Percentiles rank a stretch among this genome's conserved stretches.
These are phyloP conservation scores for Uloborus plumipes DNA, from an alignment of 2,888 invertebrate genomes.

Conservation along the genomic window DNA sequence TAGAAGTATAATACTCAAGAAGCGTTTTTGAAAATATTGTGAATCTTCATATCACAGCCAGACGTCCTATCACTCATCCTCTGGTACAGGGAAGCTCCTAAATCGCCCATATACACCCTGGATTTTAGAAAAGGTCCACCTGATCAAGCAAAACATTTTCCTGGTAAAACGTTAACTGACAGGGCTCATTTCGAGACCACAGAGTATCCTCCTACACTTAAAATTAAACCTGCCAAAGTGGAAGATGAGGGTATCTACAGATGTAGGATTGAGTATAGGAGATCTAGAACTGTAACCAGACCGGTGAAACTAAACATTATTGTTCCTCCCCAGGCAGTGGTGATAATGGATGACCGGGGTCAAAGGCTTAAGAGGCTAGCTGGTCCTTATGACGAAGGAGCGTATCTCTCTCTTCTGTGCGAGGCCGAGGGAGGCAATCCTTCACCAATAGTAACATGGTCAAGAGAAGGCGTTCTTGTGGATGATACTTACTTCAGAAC, in stretches of 20 bases:
- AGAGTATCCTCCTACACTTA: constrained; percentile 45
- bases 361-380: constrained; percentile 58
- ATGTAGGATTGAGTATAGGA: constrained; percentile 58
- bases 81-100: constrained; percentile 56
- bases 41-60: too few species aligned
- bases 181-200: constrained; percentile 50
- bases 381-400: constrained; percentile 61
- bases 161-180: constrained; percentile 28
- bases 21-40: too few species aligned
- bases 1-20: too few species aligned
- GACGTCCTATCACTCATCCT: constrained; percentile 50
- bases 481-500: constrained; percentile 64
- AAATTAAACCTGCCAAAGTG: constrained; percentile 35
- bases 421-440: constrained; percentile 64
- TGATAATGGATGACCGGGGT: constrained; percentile 56
- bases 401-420: constrained; percentile 51
- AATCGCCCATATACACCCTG: constrained; percentile 59
- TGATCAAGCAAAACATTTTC: constrained; percentile 59
- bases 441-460: constrained; percentile 64
- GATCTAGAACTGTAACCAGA: constrained; percentile 53
- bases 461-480: constrained; percentile 38
- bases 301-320: constrained; percentile 44
- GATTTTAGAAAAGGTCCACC: constrained; percentile 51
- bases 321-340: constrained; percentile 54
- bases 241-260: constrained; percentile 58